These are phyloP conservation scores for Xenopus tropicalis DNA, from an alignment of 2,113 vertebrate genomes.

Conservation along the genomic window UCB_Xtro_10.0 CM004451.2:21705501-21706000, in stretches of 20 bases:
- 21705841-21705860: slow-evolving; percentile 76
- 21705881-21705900: slow-evolving; percentile 86
- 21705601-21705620: slow-evolving; percentile 78
- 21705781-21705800: slow-evolving; percentile 72
- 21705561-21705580: slow-evolving; percentile 79
- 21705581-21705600: slow-evolving; percentile 78
- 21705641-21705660: slow-evolving; percentile 87
- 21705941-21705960: slow-evolving; percentile 72
- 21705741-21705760: slow-evolving; percentile 88
- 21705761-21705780: slow-evolving; percentile 69
- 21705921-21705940: slow-evolving; percentile 66
- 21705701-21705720: slow-evolving; percentile 86
- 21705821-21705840: slow-evolving; percentile 72
- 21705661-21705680: slow-evolving; percentile 87
- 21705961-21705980: slow-evolving; percentile 45
- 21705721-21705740: slow-evolving; percentile 85
- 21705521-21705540: slow-evolving; percentile 87
- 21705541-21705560: slow-evolving; percentile 90
- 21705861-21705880: slow-evolving; percentile 73
- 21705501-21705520: slow-evolving; percentile 90
- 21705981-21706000: slow-evolving; percentile 68
- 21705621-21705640: slow-evolving; percentile 80
- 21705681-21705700: slow-evolving; percentile 87
- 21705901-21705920: slow-evolving; percentile 68
- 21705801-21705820: slow-evolving; percentile 89